Evolutionary conservation across 1,140 invertebrate species (phyloP), one percentile per base, ranked within the genome.

Genomic region (Apis mellifera): DNA sequence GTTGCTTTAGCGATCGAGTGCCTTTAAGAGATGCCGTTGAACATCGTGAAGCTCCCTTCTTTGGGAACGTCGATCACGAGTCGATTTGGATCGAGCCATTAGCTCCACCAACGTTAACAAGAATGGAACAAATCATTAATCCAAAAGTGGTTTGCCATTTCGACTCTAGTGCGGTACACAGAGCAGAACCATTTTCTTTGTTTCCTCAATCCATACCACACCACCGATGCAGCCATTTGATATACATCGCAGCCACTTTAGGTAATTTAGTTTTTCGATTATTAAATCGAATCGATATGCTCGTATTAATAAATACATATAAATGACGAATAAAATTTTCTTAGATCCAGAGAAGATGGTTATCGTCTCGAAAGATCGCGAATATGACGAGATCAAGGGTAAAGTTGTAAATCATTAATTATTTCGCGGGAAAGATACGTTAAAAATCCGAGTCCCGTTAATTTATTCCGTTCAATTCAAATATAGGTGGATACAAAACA

Each of bases 161-260:
- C 52, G 95, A 96, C 89, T 95, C 96, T 0, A 95, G 95, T 93
- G 95, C 96, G 1, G 94, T 95, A 9, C 96, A 97, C 87, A 94
- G 97, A 19, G 94, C 95, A 48, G 95, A 96, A 54, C 96, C 96
- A 0, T 94, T 97, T 71, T 94, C 95, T 2, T 96, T 97, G 88
- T 95, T 94, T 13, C 94, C 95, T 12, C 93, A 95, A n/a, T 94
- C 96, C 76, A 93, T 98, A 11, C 96, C 97, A 60, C 95, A 96
- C 0, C 93, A 94, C 83, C 95, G 96, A 55, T 98, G 97, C 93
- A 97, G 97, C 9, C 97, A 98, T 91, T 92, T 98, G 13, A 95
- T 98, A 75, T 98, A 98, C 89, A 96, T 96, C 13, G 97, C 97
- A 86, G 97, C 97, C 3, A 95, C 95, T 15, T 85, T 94, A 52